Base-by-base conservation (phyloP, 1,140 invertebrate genomes). In the Calliphora vicina region DNA sequence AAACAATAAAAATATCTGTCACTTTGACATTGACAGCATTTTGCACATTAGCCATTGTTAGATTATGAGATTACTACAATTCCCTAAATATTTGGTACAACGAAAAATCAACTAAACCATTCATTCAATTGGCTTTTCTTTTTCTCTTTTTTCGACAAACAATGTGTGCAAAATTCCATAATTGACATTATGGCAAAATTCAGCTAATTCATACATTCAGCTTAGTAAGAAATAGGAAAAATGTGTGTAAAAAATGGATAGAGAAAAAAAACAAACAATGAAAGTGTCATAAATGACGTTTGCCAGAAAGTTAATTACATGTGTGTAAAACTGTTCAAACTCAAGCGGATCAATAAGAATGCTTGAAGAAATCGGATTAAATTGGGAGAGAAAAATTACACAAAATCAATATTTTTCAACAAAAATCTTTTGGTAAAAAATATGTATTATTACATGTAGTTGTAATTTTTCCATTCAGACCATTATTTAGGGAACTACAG, bases 151-250 rank as follows among this genome's bases (percentile, higher is more conserved):
- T 35, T 35, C 17, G 42, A 76, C 15, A 42, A 35, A 26, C 10
- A 76, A 76, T 76, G 73, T 76, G 73, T 76, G 73, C 73, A 76
- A 76, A 76, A 35, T 76, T 35, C n/a, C 73, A 76, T 76, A 76
- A 76, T 76, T 76, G 72, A n/a, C 73, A 76, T 20, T 76, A 42
- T 73, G 72, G 15, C 9, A 73, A 29, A 73, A 73, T 29, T 73
- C 2, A 57, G 50, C 50, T 57, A 57, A 57, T 57, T n/a, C 35
- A n/a, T n/a, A n/a, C n/a, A 57, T n/a, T n/a, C 15, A n/a, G 17
- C 5, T 17, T n/a, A 15, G 17, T 0, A 57, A 6, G 15, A 12
- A 57, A 57, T 17, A n/a, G 15, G n/a, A 57, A n/a, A 57, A 57
- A 17, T 17, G 6, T 5, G 8, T 61, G 50, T 17, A 61, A 67